These are phyloP conservation scores for Drosophila novamexicana DNA, from an alignment of 1,140 invertebrate genomes.

Conservation along the genomic window DNA sequence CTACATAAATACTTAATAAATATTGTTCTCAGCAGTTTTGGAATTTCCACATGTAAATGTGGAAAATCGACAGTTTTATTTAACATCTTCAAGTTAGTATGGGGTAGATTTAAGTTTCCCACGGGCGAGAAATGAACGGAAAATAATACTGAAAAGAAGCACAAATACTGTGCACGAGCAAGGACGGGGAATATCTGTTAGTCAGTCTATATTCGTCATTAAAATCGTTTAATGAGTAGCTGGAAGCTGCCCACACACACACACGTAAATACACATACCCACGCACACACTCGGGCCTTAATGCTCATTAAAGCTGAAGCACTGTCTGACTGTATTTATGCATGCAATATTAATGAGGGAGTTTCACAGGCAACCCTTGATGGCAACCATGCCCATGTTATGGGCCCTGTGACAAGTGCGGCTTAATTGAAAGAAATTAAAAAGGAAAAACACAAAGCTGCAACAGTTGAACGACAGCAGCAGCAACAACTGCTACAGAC, in stretches of 20 bases:
- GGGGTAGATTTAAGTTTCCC: too few species aligned
- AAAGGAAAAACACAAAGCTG: conserved; percentile 58
- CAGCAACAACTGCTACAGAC: conserved; percentile 7
- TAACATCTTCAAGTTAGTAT: too few species aligned
- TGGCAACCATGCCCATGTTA: neutral
- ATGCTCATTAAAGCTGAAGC: conserved; percentile 15
- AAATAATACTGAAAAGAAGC: too few species aligned
- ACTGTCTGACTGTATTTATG: conserved; percentile 33
- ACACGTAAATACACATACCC: conserved; percentile 1
- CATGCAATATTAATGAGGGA: conserved; percentile 51
- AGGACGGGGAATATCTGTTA: too few species aligned
- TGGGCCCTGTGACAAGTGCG: conserved; percentile 67
- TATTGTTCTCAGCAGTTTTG: too few species aligned
- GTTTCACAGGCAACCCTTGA: conserved; percentile 34
- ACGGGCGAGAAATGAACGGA: too few species aligned
- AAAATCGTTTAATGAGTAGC: conserved; percentile 39
- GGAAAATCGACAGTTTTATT: too few species aligned
- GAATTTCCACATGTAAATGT: too few species aligned
- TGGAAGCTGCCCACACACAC: conserved; percentile 1
- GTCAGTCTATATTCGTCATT: conserved; percentile 2
- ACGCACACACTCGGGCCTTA: conserved; percentile 1
- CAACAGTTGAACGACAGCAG: conserved; percentile 39
- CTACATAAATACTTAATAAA: too few species aligned
- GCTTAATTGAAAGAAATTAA: conserved; percentile 80
- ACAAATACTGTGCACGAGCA: too few species aligned